Conservation (phyloP, 2,797 vertebrate genomes). For the Poeciliopsis paucimaculata region DNA sequence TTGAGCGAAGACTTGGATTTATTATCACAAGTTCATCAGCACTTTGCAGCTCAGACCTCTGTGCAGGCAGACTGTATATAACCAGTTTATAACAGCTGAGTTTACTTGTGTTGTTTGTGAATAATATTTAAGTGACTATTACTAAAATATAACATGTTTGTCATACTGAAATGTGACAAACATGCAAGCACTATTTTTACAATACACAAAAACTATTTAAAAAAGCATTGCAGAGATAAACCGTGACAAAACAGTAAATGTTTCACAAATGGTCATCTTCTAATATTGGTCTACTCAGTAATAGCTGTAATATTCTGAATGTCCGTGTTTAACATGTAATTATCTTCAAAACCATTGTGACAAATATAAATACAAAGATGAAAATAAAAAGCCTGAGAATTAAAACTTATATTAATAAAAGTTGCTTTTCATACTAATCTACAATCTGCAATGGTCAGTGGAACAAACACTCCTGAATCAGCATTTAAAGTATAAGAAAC, state of each 20-base stretch:
- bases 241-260: constrained; percentile 6
- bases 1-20: not conserved
- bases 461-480: constrained; percentile 30
- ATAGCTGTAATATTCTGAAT: constrained; percentile 49
- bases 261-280: constrained; percentile 62
- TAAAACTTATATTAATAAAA: constrained; percentile 28
- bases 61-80: not conserved
- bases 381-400: constrained; percentile 61
- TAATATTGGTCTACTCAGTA: constrained; percentile 57
- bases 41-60: not conserved
- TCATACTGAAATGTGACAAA: no score
- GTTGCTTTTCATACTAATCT: constrained; percentile 52
- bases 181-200: no score
- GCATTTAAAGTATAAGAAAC: constrained; percentile 25
- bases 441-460: constrained; percentile 59
- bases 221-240: constrained; percentile 14
- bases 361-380: constrained; percentile 65
- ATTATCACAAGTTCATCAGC: not conserved
- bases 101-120: no score
- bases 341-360: constrained; percentile 43
- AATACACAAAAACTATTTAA: no score
- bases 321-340: constrained; percentile 56
- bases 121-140: no score
- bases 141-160: no score
- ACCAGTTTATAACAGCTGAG: not conserved